Base-by-base conservation (phyloP, 2,888 invertebrate genomes). In the Volucella zonaria region DNA sequence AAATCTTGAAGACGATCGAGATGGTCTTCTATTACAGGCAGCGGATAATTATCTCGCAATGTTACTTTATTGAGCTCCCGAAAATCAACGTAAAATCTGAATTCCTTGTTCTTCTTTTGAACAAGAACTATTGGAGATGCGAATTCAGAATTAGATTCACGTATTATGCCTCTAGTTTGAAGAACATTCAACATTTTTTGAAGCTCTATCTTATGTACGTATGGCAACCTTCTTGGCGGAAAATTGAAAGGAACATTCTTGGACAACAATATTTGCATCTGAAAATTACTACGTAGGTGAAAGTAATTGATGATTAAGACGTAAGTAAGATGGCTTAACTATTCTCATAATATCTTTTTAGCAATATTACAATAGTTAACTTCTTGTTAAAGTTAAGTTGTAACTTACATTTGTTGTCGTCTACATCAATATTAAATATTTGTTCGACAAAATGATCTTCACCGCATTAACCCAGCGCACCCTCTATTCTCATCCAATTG, bases 121-220 rank as follows among this genome's bases (percentile, higher is more conserved):
- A 18, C 18, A 11, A 52, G 52, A 11, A 15, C 52, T 11, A 52
- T 52, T 10, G 18, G 52, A 15, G 52, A 18, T 18, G 18, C 52
- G 18, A 3, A 52, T 15, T 15, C 18, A 15, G 18, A 61, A 61
- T 23, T 45, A 43, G 45, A 45, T 61, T 43, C 45, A 18, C 61
- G 23, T n/a, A n/a, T n/a, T n/a, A n/a, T n/a, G n/a, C n/a, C n/a
- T n/a, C n/a, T n/a, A n/a, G n/a, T n/a, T n/a, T n/a, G n/a, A n/a
- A n/a, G n/a, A n/a, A n/a, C n/a, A 45, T 74, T 51, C 11, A 75
- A 15, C n/a, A 73, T 64, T 11, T 64, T 56, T 58, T 54, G 38
- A 40, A 74, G 47, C 40, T 62, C 40, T 8, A 59, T 40, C 42
- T 71, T 71, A 23, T 71, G 71, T 11, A 42, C 59, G 42, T 71